Base-by-base conservation (phyloP, 1,140 invertebrate species). In the Dendrolimus kikuchii region DNA sequence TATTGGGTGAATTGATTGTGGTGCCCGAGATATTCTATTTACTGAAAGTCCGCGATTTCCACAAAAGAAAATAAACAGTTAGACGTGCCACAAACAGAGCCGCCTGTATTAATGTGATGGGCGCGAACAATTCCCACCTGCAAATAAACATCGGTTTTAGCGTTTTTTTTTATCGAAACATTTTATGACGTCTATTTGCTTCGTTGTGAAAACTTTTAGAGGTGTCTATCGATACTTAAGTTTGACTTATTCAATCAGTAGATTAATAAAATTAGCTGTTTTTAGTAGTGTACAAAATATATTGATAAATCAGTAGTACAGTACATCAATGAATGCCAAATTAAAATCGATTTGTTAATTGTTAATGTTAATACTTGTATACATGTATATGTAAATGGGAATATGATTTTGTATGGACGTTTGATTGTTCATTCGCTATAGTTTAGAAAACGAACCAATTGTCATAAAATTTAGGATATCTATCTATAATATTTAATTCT, bases 21-120 rank as follows among this genome's bases (percentile, higher is more conserved):
- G 41, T 42, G 41, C n/a, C n/a, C 6, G n/a, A 42, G n/a, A 7
- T 45, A 9, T 45, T 45, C n/a, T 23, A 23, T 23, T 23, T 23
- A 23, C 23, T 23, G 23, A 23, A 23, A 23, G 23, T 23, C 53
- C 36, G 23, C 47, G 37, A 44, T 40, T 23, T 48, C 47, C 55
- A 51, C 91, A 57, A 52, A 53, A 36, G 51, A 37, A n/a, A 50
- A 45, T 44, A 59, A 54, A 59, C 57, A 59, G 23, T 23, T 23
- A 23, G 48, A 54, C 57, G 57, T 59, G 57, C 57, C 48, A 50
- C 51, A 54, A 46, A 54, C 52, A 59, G 38, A 51, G 44, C 48
- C 42, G 41, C 42, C 40, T 43, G 51, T 51, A 59, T 59, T 54
- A 59, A 59, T 54, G 49, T 48, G 51, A 53, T 58, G 49, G 44